Conservation (phyloP, 64 coral and sea anemone species). For the Catalaphyllia jardinei region DNA sequence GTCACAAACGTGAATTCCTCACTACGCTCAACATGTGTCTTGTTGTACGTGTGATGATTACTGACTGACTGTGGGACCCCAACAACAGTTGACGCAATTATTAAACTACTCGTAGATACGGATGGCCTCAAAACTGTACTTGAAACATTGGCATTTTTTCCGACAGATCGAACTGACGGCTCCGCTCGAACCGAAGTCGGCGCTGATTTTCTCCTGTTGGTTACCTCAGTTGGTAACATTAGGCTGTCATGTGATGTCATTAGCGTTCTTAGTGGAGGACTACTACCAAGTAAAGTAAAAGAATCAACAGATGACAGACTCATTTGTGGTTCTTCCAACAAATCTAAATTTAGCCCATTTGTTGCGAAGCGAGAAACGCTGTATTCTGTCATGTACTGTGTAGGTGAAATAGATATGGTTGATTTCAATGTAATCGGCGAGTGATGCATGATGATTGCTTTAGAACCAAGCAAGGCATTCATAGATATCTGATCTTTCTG, state of each 20-base stretch:
- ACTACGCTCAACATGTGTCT: conserved; percentile 41
- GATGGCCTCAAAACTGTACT: not conserved
- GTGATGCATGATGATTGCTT: not conserved
- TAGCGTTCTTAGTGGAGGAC: not conserved
- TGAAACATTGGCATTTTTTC: not conserved
- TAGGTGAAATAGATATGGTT: not conserved
- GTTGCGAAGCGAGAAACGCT: not conserved
- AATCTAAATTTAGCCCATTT: not conserved
- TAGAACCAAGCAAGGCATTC: not conserved
- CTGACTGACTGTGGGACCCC: not conserved
- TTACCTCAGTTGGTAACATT: too few relatives aligned
- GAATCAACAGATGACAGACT: not conserved
- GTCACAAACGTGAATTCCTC: conserved; percentile 80
- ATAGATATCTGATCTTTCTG: not conserved
- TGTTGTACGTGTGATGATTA: not conserved
- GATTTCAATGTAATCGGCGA: not conserved
- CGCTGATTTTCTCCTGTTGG: not conserved
- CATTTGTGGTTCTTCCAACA: not conserved
- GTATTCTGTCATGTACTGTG: not conserved
- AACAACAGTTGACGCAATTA: not conserved
- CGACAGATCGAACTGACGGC: not conserved
- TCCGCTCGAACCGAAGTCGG: not conserved
- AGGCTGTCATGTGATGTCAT: not conserved
- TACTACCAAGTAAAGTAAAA: too few relatives aligned
- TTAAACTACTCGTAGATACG: not conserved